phyloP scores from a whole-genome alignment of 2,797 vertebrate genomes.

The Podargus strigoides region DNA sequence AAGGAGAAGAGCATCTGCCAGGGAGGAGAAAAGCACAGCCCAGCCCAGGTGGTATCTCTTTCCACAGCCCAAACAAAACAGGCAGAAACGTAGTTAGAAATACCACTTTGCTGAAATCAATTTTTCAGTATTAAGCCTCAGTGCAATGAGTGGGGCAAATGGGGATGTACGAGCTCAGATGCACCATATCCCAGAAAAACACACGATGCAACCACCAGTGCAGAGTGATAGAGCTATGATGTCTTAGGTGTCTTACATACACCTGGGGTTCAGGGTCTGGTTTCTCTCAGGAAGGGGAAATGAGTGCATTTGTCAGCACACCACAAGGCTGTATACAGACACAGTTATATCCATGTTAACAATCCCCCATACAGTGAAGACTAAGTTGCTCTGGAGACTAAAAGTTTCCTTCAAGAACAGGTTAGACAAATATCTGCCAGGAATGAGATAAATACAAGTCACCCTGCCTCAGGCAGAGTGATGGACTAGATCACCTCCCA shows the following conservation, averaged over 20 bases:
- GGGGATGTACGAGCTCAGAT: background rate
- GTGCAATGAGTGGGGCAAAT: background rate
- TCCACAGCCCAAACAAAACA: background rate
- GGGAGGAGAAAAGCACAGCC: background rate
- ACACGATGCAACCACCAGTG: background rate
- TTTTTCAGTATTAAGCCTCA: background rate
- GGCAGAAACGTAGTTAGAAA: background rate
- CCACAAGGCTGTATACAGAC: background rate
- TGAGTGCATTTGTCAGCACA: background rate
- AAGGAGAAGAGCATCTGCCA: background rate
- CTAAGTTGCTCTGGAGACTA: background rate
- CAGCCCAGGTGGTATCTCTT: background rate
- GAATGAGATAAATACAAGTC: background rate
- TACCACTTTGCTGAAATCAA: background rate
- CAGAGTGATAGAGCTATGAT: background rate
- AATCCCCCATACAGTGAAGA: background rate
- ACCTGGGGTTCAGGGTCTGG: background rate
- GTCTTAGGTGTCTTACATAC: background rate
- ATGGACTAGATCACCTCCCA: background rate
- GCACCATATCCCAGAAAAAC: background rate
- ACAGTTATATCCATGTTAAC: background rate
- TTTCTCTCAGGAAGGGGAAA: background rate
- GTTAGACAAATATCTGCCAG: background rate
- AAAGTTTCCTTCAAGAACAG: background rate
- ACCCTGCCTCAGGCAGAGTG: background rate